Percentiles rank a stretch among this genome's conserved stretches.
Conservation (phyloP, 2,797 vertebrate genomes). For the Micrastur ruficollis region DNA sequence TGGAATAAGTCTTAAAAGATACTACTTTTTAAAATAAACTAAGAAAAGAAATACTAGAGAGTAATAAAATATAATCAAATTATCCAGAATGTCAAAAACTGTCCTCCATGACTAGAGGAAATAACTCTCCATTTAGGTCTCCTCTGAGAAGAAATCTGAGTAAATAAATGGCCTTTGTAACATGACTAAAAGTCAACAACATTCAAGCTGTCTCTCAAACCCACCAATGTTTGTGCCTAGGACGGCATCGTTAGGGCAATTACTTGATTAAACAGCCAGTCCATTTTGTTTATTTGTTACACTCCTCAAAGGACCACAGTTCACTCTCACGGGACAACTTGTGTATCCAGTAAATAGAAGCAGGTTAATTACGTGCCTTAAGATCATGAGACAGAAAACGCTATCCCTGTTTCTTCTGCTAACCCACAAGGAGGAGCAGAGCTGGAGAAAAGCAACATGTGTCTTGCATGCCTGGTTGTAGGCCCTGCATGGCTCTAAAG, state of each 20-base stretch:
- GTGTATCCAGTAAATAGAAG: constrained; percentile 32
- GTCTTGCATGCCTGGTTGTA: neutral
- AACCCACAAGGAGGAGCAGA: neutral
- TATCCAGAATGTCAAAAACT: neutral
- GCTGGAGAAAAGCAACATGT: neutral
- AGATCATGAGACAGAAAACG: neutral
- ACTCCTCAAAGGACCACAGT: neutral
- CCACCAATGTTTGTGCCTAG: constrained; percentile 18
- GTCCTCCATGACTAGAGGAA: neutral
- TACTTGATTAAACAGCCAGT: constrained; percentile 48
- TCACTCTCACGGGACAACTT: neutral
- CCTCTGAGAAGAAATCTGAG: constrained; percentile 15
- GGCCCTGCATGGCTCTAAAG: neutral
- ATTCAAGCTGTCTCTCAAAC: neutral
- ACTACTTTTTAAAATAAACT: neutral
- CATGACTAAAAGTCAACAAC: constrained; percentile 32
- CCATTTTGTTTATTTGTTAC: constrained; percentile 48
- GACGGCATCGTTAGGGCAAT: constrained; percentile 28
- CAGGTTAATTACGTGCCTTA: constrained; percentile 31
- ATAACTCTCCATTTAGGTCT: neutral
- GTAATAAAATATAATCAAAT: neutral
- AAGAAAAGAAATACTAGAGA: neutral
- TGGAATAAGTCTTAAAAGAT: neutral
- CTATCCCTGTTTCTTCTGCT: neutral
- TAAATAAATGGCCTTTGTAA: constrained; percentile 45